Evolutionary conservation across 2,797 vertebrate genomes (phyloP), one percentile per base, ranked within the genome.

Genomic region (Enteromius trimaculatus): DNA sequence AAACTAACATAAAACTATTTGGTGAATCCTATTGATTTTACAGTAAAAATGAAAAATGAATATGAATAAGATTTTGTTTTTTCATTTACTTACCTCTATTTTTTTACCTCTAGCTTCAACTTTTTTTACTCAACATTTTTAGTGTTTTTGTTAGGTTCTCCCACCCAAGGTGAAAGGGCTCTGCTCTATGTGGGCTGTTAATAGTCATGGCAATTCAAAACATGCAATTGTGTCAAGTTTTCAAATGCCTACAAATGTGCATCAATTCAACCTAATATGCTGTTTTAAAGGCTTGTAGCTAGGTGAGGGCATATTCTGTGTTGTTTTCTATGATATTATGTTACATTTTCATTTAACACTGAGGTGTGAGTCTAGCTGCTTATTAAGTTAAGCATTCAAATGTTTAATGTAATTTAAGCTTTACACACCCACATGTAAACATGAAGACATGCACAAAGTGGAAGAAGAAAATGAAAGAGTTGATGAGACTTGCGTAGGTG

Each of bases 401-500:
- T 82, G 76, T 69, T 80, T 79, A 16, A 65, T 87, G 78, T 84
- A 58, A 77, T 76, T 79, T 26, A 47, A 85, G 66, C 64, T 84
- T 84, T 42, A 76, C 81, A 84, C 75, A 76, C 64, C 76, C 76
- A 79, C 64, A 65, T 49, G 53, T 68, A 76, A 80, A 77, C 68
- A 71, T 51, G 65, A 77, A 77, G 19, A 79, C 72, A 74, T 80
- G 66, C 60, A 83, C 81, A 81, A 51, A 87, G 84, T 80, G 53
- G 60, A 86, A 76, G 29, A 74, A 78, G 72, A 86, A 86, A 89
- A 80, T 86, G 84, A 84, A 85, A 87, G 76, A 92, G 89, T 92
- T 88, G 90, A 93, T 93, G 87, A 89, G 90, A 90, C 89, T 91
- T 92, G 92, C 90, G 94, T 94, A 94, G 94, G 93, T 92, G 94